Evolutionary conservation across 37 sponge, comb jelly and placozoan species (phyloP).

Genomic region (Cladorhizidae sp.): DNA sequence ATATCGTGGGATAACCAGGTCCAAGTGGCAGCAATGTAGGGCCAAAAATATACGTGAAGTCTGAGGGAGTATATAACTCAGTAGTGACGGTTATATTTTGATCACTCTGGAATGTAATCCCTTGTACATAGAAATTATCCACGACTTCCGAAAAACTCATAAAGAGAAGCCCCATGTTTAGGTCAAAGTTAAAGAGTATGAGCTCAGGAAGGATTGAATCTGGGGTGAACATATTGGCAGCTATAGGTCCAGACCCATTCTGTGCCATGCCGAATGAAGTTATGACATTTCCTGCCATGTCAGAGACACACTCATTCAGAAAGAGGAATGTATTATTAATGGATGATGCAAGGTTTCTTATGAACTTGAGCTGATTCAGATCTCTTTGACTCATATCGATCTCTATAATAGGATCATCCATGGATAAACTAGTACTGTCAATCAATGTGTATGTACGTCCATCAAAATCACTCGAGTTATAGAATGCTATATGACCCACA

Average conservation of each 20-base stretch:
- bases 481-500: constrained; percentile 52
- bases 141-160: constrained; percentile 91
- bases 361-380: constrained; percentile 83
- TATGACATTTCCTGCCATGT: constrained; percentile 86
- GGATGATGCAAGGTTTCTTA: constrained; percentile 55
- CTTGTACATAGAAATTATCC: constrained; percentile 36
- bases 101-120: constrained; percentile 51
- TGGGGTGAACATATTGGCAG: constrained; percentile 42
- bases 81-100: constrained; percentile 41
- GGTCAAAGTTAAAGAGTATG: constrained; percentile 69
- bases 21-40: constrained; percentile 81
- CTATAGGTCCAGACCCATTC: constrained; percentile 65
- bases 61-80: constrained; percentile 23
- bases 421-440: constrained; percentile 50
- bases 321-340: constrained; percentile 62
- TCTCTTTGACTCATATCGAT: constrained; percentile 62
- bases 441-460: constrained; percentile 50
- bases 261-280: constrained; percentile 59
- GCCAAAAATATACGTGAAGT: constrained; percentile 39
- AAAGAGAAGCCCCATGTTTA: constrained; percentile 64
- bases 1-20: constrained; percentile 80
- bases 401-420: constrained; percentile 64
- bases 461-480: constrained; percentile 59
- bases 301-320: constrained; percentile 55
- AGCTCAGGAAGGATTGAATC: constrained; percentile 66